These are phyloP conservation scores for Hyposoter dolosus DNA, from an alignment of 2,888 invertebrate genomes.

Conservation along the genomic window DNA sequence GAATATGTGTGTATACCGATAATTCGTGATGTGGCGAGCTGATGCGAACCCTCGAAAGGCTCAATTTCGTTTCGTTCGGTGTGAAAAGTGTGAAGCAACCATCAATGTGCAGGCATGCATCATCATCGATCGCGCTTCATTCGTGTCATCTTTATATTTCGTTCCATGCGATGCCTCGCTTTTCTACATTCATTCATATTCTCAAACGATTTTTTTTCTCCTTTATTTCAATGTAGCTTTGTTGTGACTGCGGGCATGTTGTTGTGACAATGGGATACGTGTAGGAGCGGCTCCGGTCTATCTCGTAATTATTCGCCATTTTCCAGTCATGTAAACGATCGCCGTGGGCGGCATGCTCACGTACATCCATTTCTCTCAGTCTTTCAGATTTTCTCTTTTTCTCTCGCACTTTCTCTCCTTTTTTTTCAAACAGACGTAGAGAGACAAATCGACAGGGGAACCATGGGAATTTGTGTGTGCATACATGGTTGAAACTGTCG, in stretches of 20 bases:
- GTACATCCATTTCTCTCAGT: conserved; percentile 23
- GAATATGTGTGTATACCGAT: background rate
- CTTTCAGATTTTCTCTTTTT: background rate
- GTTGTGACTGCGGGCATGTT: conserved; percentile 18
- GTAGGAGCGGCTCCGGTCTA: conserved; percentile 53
- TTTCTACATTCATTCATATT: background rate
- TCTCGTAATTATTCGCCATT: conserved; percentile 61
- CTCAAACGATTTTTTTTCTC: background rate
- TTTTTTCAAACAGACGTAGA: conserved; percentile 15
- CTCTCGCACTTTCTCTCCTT: conserved; percentile 31
- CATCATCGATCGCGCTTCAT: conserved; percentile 10
- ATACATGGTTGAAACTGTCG: conserved; percentile 39
- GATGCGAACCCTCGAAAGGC: conserved; percentile 18
- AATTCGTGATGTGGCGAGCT: conserved; percentile 8
- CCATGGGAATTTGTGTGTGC: conserved; percentile 3
- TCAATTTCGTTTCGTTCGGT: background rate
- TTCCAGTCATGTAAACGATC: conserved; percentile 59
- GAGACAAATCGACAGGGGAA: conserved; percentile 25
- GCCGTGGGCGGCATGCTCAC: conserved; percentile 54
- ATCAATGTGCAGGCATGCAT: conserved; percentile 13
- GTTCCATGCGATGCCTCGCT: background rate
- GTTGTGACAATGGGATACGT: conserved; percentile 49
- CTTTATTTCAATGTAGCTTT: background rate
- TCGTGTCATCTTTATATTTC: conserved; percentile 13
- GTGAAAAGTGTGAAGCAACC: background rate